Conservation (phyloP, 2,797 vertebrate species). For the Acanthurus leucopareius region DNA sequence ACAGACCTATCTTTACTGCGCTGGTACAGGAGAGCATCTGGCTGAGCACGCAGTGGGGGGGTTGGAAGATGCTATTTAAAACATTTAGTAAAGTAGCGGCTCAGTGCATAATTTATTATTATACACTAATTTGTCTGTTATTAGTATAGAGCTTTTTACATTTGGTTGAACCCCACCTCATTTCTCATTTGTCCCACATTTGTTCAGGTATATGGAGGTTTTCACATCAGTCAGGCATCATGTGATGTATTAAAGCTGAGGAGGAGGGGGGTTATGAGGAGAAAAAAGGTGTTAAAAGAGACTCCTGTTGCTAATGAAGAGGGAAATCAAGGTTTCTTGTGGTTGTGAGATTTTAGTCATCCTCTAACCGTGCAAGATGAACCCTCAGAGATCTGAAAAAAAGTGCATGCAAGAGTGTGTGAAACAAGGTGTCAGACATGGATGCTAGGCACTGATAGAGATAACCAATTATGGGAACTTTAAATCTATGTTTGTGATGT, state of each 20-base stretch:
- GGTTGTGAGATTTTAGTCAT: not conserved
- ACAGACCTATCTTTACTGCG: not conserved
- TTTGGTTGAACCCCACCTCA: not conserved
- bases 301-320: not conserved
- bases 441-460: not conserved
- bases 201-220: not conserved
- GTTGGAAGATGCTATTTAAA: not conserved
- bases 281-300: not conserved
- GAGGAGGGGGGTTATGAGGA: not conserved
- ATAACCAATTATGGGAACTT: not conserved
- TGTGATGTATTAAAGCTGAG: not conserved
- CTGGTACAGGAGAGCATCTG: not conserved
- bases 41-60: not conserved
- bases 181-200: not conserved
- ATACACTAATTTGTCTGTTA: not conserved
- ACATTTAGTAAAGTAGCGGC: not conserved
- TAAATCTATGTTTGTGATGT: too few species aligned
- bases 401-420: not conserved
- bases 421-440: conserved; percentile 1
- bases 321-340: not conserved
- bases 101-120: not conserved
- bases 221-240: not conserved
- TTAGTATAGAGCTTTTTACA: not conserved
- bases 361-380: not conserved
- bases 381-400: not conserved